Percentiles rank a stretch among this genome's conserved stretches.
Evolutionary conservation across 1,140 invertebrate species (phyloP).

Genomic region (Ips typographus): DNA sequence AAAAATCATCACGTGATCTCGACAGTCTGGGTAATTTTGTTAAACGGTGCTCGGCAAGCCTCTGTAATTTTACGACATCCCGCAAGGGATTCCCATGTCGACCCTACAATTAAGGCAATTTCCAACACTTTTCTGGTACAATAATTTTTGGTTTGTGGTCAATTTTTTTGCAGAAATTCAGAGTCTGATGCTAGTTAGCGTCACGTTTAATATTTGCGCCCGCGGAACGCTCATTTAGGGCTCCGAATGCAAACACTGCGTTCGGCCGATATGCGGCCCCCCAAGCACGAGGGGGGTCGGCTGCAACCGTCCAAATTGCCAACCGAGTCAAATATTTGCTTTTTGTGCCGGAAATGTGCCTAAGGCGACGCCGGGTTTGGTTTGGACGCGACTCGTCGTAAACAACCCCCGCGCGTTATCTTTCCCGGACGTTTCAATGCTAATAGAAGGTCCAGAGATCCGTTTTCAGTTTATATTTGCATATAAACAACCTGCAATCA

Average conservation of each 20-base stretch:
- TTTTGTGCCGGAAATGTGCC: conserved; percentile 26
- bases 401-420: background rate
- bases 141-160: no score
- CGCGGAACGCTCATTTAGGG: conserved; percentile 25
- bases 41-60: no score
- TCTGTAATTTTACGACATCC: no score
- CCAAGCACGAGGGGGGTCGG: conserved; percentile 9
- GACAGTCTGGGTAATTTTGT: no score
- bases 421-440: background rate
- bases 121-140: no score
- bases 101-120: no score
- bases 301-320: conserved; percentile 16
- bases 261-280: conserved; percentile 11
- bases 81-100: no score
- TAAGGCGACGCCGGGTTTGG: conserved; percentile 12
- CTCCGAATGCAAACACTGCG: conserved; percentile 28
- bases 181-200: background rate
- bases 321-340: conserved; percentile 25
- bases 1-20: no score
- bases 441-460: no score
- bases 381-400: conserved; percentile 1
- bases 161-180: no score
- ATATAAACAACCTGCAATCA: no score
- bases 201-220: conserved; percentile 27
- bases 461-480: no score